These are phyloP conservation scores for Bubo bubo DNA, from an alignment of 2,113 vertebrate genomes.

Conservation along the genomic window DNA sequence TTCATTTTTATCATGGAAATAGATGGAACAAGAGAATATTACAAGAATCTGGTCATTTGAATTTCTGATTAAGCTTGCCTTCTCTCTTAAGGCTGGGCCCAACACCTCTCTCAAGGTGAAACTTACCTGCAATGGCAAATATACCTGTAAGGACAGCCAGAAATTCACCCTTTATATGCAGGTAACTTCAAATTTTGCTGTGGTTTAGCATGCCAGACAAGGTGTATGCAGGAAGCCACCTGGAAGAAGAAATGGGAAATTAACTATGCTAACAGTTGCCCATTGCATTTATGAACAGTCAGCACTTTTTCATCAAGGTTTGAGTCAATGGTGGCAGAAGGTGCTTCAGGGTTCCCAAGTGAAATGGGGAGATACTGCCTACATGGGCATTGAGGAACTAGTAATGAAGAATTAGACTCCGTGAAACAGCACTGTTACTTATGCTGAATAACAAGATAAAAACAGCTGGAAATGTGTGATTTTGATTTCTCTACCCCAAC, in stretches of 20 bases:
- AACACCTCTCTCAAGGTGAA: background rate
- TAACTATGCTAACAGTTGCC: background rate
- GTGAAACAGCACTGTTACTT: background rate
- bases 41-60: background rate
- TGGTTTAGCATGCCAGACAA: background rate
- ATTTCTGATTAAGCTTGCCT: background rate
- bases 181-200: background rate
- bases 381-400: fast-evolving
- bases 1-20: background rate
- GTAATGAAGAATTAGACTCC: background rate
- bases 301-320: background rate
- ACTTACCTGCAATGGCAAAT: background rate
- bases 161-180: background rate
- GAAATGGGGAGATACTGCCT: background rate
- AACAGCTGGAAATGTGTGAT: background rate
- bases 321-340: background rate
- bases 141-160: background rate
- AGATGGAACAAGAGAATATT: background rate
- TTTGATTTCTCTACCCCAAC: background rate
- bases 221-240: background rate
- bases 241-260: background rate
- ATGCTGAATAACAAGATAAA: background rate
- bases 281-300: background rate
- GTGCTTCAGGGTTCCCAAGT: background rate
- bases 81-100: background rate